phyloP scores from a whole-genome alignment of 2,797 vertebrate genomes.

The Clarias platycephalus region DNA sequence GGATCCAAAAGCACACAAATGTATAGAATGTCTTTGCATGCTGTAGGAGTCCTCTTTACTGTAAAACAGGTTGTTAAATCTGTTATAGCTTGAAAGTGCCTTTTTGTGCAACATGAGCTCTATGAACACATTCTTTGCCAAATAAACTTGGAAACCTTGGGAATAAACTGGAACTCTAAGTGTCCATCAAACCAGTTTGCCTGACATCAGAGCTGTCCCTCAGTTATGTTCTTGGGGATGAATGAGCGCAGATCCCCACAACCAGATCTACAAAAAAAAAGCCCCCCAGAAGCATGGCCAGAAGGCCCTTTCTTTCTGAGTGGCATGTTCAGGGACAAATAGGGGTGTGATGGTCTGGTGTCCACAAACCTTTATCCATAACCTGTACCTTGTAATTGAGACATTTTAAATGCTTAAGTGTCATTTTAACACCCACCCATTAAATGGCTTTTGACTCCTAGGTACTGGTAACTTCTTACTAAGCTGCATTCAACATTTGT shows the following conservation, averaged over 20 bases:
- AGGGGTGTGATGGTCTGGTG: neutral
- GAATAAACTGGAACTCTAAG: constrained; percentile 2
- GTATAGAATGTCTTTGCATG: neutral
- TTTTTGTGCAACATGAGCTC: neutral
- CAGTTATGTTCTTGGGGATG: neutral
- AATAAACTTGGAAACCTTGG: neutral
- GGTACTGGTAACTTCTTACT: neutral
- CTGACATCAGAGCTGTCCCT: neutral
- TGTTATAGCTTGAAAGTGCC: neutral
- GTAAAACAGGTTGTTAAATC: neutral
- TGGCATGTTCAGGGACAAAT: neutral
- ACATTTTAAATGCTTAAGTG: neutral
- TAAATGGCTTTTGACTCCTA: neutral
- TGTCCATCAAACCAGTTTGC: neutral
- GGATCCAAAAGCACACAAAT: neutral
- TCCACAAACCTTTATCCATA: neutral
- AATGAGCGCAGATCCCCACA: neutral
- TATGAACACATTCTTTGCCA: neutral
- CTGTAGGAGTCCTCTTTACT: neutral
- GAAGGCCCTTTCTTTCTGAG: neutral
- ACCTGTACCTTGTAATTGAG: neutral
- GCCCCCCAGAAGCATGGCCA: neutral
- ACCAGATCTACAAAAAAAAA: neutral
- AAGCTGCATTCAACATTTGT: neutral
- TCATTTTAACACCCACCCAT: neutral